Evolutionary conservation across 2,113 vertebrate species (phyloP).

Genomic region (Plotosus lineatus): DNA sequence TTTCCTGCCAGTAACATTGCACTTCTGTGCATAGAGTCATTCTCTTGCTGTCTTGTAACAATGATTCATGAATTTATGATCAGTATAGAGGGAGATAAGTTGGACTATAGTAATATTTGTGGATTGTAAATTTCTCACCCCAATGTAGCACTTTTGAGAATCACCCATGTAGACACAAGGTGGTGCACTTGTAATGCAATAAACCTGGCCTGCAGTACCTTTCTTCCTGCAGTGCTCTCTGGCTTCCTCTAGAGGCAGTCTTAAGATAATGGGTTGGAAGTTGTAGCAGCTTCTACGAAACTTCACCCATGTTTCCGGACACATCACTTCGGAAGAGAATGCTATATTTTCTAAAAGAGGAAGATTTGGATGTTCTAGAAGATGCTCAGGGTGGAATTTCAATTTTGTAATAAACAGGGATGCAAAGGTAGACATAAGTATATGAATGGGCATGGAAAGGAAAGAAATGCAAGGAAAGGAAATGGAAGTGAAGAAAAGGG

Average conservation of each 20-base stretch:
- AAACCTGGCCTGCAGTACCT: slow-evolving; percentile 67
- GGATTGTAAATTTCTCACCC: no score
- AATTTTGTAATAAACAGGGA: background rate
- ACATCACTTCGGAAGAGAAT: slow-evolving; percentile 68
- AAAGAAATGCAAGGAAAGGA: background rate
- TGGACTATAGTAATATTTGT: no score
- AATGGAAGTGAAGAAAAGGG: background rate
- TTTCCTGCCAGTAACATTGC: no score
- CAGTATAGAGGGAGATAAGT: no score
- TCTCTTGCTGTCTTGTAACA: no score
- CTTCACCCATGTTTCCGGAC: slow-evolving; percentile 86
- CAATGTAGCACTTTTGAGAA: no score
- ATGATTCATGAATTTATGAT: no score
- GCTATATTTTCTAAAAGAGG: slow-evolving; percentile 72
- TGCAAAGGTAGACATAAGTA: background rate
- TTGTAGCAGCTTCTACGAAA: slow-evolving; percentile 87
- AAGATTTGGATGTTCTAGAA: slow-evolving; percentile 20
- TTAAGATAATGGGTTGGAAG: slow-evolving; percentile 83
- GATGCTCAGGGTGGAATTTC: background rate
- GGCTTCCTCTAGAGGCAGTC: slow-evolving; percentile 78
- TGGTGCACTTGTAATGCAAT: background rate
- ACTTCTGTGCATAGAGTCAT: no score
- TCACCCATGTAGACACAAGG: background rate
- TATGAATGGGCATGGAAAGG: background rate
- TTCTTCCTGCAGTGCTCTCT: slow-evolving; percentile 83